Evolutionary conservation across 2,113 vertebrate species (phyloP).

Genomic region (Alces alces): DNA sequence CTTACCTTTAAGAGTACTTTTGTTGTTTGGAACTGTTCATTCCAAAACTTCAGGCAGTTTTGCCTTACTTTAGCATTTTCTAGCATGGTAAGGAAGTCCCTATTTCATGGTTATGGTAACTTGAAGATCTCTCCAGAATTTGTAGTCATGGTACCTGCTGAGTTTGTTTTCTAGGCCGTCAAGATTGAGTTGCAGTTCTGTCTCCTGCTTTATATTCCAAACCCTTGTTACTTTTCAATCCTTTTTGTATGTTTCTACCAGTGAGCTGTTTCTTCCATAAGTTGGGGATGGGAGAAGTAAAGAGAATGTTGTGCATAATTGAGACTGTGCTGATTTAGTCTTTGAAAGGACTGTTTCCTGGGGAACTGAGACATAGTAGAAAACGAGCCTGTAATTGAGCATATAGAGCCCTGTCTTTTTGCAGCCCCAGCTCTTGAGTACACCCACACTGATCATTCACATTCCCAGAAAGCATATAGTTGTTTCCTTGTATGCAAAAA

Average conservation of each 20-base stretch:
- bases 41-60: not conserved
- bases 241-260: not conserved
- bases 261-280: not conserved
- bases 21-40: not conserved
- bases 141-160: fast-evolving
- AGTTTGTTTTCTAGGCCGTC: not conserved
- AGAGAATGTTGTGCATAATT: not conserved
- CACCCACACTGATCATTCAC: not conserved
- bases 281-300: not conserved
- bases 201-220: not conserved
- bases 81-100: not conserved
- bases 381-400: not conserved
- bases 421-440: not conserved
- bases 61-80: not conserved
- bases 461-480: not conserved
- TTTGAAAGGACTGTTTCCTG: not conserved
- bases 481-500: not conserved
- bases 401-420: not conserved
- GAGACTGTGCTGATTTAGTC: not conserved
- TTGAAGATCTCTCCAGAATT: not conserved
- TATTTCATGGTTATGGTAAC: not conserved
- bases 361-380: not conserved
- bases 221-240: not conserved
- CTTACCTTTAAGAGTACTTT: not conserved
- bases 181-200: not conserved